Evolutionary conservation across 2,888 invertebrate species (phyloP).

Genomic region (Perizoma flavofasciatum): DNA sequence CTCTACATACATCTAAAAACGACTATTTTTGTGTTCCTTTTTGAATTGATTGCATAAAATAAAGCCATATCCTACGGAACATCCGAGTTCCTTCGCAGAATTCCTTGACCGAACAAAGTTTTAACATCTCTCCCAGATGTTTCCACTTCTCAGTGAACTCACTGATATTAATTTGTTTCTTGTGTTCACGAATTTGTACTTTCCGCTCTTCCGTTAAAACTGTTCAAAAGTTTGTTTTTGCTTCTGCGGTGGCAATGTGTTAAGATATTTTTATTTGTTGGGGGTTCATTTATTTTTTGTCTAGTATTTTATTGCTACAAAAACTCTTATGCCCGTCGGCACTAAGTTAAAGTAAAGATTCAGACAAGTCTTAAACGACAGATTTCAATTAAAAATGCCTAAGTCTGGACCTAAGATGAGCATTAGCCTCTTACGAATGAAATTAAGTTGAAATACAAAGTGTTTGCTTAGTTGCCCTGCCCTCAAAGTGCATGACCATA

Average conservation of each 20-base stretch:
- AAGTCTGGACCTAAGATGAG: no score
- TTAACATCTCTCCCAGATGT: constrained; percentile 55
- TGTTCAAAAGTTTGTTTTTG: constrained; percentile 44
- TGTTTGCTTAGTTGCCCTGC: no score
- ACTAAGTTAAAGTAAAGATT: no score
- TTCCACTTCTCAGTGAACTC: constrained; percentile 62
- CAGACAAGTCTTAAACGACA: no score
- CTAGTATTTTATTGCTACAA: not conserved
- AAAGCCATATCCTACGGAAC: constrained; percentile 19
- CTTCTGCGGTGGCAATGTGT: constrained; percentile 38
- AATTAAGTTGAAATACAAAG: no score
- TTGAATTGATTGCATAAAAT: no score
- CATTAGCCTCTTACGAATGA: no score
- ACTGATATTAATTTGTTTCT: constrained; percentile 73
- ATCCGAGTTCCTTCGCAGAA: constrained; percentile 18
- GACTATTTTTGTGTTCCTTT: no score
- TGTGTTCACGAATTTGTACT: constrained; percentile 77
- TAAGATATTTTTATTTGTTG: constrained; percentile 32
- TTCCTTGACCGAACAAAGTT: constrained; percentile 34
- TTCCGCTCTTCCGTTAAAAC: constrained; percentile 62
- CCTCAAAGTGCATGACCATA: no score
- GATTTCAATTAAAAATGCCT: no score
- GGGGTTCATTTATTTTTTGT: not conserved
- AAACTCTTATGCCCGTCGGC: not conserved
- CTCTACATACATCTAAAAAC: no score